A percentile compares a stretch with the other conserved stretches of the same genome.
phyloP scores from a whole-genome alignment of 2,797 vertebrate species.

The Cottoperca gobio region DNA sequence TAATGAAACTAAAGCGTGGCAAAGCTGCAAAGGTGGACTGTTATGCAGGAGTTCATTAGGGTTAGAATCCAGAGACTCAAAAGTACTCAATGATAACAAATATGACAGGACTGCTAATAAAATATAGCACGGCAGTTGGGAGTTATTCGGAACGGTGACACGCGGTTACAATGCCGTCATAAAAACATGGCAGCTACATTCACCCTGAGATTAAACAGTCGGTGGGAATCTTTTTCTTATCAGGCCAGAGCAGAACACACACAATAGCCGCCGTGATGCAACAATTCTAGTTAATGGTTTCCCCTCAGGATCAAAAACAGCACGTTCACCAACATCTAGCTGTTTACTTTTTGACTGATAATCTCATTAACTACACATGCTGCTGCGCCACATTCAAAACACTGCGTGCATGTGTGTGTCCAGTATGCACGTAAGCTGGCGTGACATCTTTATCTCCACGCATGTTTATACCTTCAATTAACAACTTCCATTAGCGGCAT shows the following conservation, averaged over 20 bases:
- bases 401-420: conserved; percentile 2
- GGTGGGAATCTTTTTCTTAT: conserved; percentile 48
- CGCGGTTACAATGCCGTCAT: neutral
- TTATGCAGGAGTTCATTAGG: conserved; percentile 44
- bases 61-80: conserved; percentile 32
- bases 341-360: conserved; percentile 55
- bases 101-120: conserved; percentile 8
- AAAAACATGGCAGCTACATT: conserved; percentile 35
- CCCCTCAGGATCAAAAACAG: conserved; percentile 35
- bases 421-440: neutral
- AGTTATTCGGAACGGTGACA: neutral
- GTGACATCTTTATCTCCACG: conserved; percentile 34
- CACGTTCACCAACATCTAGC: conserved; percentile 37
- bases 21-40: conserved; percentile 37
- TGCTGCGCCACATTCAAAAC: conserved; percentile 5
- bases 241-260: conserved; percentile 33
- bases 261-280: conserved; percentile 26
- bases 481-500: conserved; percentile 70
- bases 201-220: conserved; percentile 32
- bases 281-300: conserved; percentile 23
- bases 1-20: conserved; percentile 56
- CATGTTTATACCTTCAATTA: conserved; percentile 69
- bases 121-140: conserved; percentile 11
- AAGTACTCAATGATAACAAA: conserved; percentile 29
- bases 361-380: conserved; percentile 53